Evolutionary conservation across 30 jellyfish, hydroid and myxozoan genomes (phyloP).

Genomic region (Clytia hemisphaerica): DNA sequence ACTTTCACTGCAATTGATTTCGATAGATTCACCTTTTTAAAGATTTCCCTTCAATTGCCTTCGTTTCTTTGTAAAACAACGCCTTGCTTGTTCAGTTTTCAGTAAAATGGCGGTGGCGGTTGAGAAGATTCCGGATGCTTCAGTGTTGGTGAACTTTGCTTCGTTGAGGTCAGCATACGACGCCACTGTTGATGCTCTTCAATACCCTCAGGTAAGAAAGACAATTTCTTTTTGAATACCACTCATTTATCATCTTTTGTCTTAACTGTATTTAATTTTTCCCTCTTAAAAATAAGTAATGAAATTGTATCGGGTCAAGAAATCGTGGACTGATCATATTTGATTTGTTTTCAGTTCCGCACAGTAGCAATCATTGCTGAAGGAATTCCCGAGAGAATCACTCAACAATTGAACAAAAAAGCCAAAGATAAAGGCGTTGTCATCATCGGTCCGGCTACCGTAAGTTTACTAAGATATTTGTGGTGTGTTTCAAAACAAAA

Average conservation of each 20-base stretch:
- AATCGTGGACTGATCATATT: not conserved
- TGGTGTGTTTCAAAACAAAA: not conserved
- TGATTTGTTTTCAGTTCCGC: constrained; percentile 50
- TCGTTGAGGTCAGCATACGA: constrained; percentile 96
- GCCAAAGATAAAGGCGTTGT: constrained; percentile 76
- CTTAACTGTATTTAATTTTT: not conserved
- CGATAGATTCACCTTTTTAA: too few species aligned
- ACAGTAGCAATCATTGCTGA: constrained; percentile 94
- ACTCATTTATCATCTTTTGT: not conserved
- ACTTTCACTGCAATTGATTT: too few species aligned
- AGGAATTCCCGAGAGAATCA: constrained; percentile 95
- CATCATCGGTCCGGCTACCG: constrained; percentile 99
- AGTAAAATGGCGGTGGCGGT: constrained; percentile 79
- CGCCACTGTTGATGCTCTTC: constrained; percentile 82
- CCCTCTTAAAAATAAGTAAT: not conserved
- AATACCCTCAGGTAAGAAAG: constrained; percentile 71
- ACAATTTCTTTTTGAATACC: not conserved
- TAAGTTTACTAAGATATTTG: constrained; percentile 13
- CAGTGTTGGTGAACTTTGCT: constrained; percentile 89
- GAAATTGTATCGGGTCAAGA: not conserved
- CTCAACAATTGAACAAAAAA: constrained; percentile 67
- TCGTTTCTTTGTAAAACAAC: not conserved
- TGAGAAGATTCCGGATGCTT: constrained; percentile 71
- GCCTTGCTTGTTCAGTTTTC: constrained; percentile 36
- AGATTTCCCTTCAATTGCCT: too few species aligned